phyloP scores from a whole-genome alignment of 2,888 invertebrate genomes.

The Megaustenia siamemsis region DNA sequence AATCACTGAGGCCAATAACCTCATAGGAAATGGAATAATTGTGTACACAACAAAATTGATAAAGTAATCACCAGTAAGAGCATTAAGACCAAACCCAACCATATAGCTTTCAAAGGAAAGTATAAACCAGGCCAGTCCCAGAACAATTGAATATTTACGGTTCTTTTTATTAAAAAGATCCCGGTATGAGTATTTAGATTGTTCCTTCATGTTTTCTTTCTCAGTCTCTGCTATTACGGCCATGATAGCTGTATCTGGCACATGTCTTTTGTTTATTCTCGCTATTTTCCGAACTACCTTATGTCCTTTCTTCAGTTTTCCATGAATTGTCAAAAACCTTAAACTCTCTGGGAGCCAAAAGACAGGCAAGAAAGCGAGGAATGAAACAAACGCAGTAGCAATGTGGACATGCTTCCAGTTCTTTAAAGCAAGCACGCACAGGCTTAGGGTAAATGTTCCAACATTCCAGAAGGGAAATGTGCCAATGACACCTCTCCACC shows the following conservation, averaged over 20 bases:
- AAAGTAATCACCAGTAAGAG: slow-evolving; percentile 61
- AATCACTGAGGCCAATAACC: not conserved
- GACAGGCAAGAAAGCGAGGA: slow-evolving; percentile 37
- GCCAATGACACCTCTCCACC: slow-evolving; percentile 54
- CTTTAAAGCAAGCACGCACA: slow-evolving; percentile 45
- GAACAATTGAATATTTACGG: not conserved
- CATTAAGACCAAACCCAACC: slow-evolving; percentile 58
- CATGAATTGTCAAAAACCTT: slow-evolving; percentile 60
- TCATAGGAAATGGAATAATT: not conserved
- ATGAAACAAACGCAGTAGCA: slow-evolving; percentile 35
- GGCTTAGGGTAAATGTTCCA: slow-evolving; percentile 36
- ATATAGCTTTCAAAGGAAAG: slow-evolving; percentile 61
- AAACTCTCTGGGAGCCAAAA: slow-evolving; percentile 60
- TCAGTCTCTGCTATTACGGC: not conserved
- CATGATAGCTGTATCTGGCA: slow-evolving; percentile 50
- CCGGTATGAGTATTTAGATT: not conserved
- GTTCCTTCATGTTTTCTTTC: not conserved
- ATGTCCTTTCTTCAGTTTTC: slow-evolving; percentile 55
- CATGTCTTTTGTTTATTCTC: slow-evolving; percentile 52
- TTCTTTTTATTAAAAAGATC: not conserved
- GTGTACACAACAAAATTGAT: slow-evolving; percentile 60
- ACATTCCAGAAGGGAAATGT: slow-evolving; percentile 55
- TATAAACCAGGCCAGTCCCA: not conserved
- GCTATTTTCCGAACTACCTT: slow-evolving; percentile 56
- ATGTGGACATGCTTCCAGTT: slow-evolving; percentile 58